Conservation (phyloP, 2,797 vertebrate species). For the Lagorchestes hirsutus region DNA sequence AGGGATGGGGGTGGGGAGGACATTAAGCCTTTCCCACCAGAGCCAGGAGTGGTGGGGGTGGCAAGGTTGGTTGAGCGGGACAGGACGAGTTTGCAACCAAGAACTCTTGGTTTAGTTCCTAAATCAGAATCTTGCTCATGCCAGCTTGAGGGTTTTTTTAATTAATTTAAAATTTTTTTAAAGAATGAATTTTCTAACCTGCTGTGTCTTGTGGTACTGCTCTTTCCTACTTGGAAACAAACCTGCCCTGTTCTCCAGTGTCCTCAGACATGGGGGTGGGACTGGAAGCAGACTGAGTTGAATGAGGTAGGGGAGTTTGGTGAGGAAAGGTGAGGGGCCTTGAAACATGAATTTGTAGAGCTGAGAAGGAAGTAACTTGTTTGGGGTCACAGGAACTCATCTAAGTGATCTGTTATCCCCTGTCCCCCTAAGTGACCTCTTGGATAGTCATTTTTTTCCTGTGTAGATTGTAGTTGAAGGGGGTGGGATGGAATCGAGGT, state of each 20-base stretch:
- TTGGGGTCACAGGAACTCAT: neutral
- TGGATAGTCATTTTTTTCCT: too few relatives aligned
- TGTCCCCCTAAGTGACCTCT: neutral
- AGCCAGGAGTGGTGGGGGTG: neutral
- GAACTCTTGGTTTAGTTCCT: constrained; percentile 69
- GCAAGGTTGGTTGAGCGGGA: neutral
- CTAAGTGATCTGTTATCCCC: neutral
- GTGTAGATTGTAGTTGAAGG: neutral
- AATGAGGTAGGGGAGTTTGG: neutral
- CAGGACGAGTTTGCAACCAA: neutral
- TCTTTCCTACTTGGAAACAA: constrained; percentile 34
- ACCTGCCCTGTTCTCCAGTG: constrained; percentile 24
- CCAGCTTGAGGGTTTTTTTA: constrained; percentile 82
- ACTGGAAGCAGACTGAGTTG: neutral
- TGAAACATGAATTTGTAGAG: neutral
- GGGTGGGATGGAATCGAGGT: neutral
- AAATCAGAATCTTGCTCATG: constrained; percentile 80
- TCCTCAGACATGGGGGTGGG: neutral
- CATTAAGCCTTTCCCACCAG: neutral
- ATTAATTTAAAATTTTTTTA: constrained; percentile 83
- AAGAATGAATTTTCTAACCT: constrained; percentile 84
- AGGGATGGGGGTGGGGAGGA: neutral
- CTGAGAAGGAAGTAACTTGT: neutral
- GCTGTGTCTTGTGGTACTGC: constrained; percentile 63
- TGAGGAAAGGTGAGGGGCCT: neutral